Evolutionary conservation across 1,140 invertebrate genomes (phyloP), one percentile per base, ranked within the genome.

Genomic region (Pogonognathellus flavescens): DNA sequence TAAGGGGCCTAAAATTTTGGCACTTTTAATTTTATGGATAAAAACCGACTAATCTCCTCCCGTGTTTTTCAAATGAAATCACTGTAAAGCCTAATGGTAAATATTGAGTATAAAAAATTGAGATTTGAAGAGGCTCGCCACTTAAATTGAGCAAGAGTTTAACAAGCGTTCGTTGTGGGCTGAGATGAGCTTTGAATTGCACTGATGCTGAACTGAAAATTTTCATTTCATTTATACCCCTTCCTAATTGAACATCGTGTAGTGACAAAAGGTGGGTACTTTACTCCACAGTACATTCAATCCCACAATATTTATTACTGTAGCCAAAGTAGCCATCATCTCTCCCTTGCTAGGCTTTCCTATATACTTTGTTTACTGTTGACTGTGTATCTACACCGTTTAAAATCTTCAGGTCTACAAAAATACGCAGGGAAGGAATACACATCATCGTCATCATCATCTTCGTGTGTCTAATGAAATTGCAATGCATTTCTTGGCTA

Each of bases 221-320:
- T 76, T 31, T n/a, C 31, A 76, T 25, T 76, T 76, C 70, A 76
- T 76, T 76, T 76, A 76, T 76, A 76, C 70, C 70, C 70, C 70
- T 76, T 76, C 22, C 31, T 76, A 76, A 76, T 76, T 76, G 70
- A 76, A 76, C 41, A 31, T 76, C 31, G 49, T 76, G 49, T 49
- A 76, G 25, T 76, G 70, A 76, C 41, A 76, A 76, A 76, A 41
- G 25, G 70, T 76, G 70, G 41, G 16, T 50, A 16, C n/a, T 76
- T 76, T 76, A 76, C 70, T 31, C 16, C 8, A 13, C 70, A 50
- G n/a, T 49, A 20, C 41, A 50, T 76, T 50, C 31, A 41, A 49
- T 10, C 5, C 41, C n/a, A 31, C 41, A 49, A 41, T 72, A 16
- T 72, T 50, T 70, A 57, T 57, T 57, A 4, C n/a, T 57, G 53